Evolutionary conservation across 2,797 vertebrate genomes (phyloP).

Genomic region (Phoeniculus purpureus): DNA sequence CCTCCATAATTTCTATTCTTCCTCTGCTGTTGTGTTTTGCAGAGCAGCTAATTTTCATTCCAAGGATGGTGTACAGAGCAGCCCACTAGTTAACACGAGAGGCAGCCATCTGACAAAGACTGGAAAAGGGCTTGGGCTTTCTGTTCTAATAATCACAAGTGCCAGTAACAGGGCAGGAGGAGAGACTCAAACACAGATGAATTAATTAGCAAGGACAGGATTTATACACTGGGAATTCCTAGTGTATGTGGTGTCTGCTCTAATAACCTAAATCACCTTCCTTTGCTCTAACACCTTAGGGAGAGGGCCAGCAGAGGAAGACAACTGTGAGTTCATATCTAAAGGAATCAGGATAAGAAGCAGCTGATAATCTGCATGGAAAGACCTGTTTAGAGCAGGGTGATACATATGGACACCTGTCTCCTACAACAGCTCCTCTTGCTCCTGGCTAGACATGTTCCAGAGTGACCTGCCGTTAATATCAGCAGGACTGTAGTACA

Average conservation of each 20-base stretch:
- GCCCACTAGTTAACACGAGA: constrained; percentile 17
- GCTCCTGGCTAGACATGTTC: not conserved
- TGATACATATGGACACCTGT: not conserved
- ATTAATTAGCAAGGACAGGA: constrained; percentile 70
- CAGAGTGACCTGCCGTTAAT: not conserved
- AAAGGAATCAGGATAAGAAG: not conserved
- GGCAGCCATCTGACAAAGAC: constrained; percentile 12
- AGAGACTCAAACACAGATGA: constrained; percentile 64
- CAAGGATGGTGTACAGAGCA: not conserved
- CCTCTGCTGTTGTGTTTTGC: not conserved
- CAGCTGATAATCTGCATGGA: constrained; percentile 16
- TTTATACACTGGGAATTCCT: constrained; percentile 69
- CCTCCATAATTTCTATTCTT: not conserved
- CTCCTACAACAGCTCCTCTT: not conserved
- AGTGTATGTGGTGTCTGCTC: constrained; percentile 52
- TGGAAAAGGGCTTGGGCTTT: constrained; percentile 6
- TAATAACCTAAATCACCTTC: constrained; percentile 59
- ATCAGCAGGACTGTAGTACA: not conserved
- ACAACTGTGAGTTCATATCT: not conserved
- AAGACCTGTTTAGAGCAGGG: not conserved
- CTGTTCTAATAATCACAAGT: constrained; percentile 53
- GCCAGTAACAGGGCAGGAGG: not conserved
- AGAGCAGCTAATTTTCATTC: constrained; percentile 43
- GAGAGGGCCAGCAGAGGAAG: not conserved
- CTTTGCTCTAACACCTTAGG: not conserved